Base-by-base conservation (phyloP, 2,888 invertebrate genomes). In the Spatulosminthurus flaviceps region DNA sequence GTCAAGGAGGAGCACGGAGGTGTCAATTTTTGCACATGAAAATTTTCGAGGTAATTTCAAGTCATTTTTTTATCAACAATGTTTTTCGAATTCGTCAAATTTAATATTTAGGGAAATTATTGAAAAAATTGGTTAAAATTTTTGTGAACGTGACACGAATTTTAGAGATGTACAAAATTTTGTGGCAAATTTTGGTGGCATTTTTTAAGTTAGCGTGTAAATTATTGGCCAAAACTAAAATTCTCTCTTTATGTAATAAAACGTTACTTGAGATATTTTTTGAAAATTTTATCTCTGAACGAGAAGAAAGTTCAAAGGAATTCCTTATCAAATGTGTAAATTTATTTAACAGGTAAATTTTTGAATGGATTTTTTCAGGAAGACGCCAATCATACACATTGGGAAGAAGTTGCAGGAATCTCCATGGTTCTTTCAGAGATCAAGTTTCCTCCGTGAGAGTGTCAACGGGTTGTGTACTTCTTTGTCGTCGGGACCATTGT, bases 401-500 rank as follows among this genome's bases (percentile, higher is more conserved):
- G 64, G 64, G 64, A 2, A 64, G 64, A 2, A 64, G 26, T 16
- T 64, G 22, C n/a, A 22, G 64, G 16, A 64, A 64, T 22, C 24
- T 64, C 2, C 5, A 24, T 2, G 43, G 42, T 7, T 21, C 26
- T 1, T 42, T 72, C 26, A 51, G 19, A n/a, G 16, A 43, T 51
- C 13, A 24, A 24, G 51, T 72, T 1, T 21, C 61, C 0, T 60
- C 60, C n/a, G 22, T 74, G 1, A 51, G 64, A 24, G 34, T 74
- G 0, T 24, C 29, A 11, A 34, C 5, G 61, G 74, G 74, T 13
- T 74, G 74, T 74, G 74, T 74, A 2, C n/a, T 21, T 0, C 34
- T 74, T 13, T 74, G 74, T 16, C 28, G 34, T 7, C 4, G 13
- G n/a, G 28, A 60, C 7, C 2, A 74, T 21, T 74, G 74, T 21